phyloP scores from a whole-genome alignment of 2,797 vertebrate species.

The Schizopygopsis pylzovi region DNA sequence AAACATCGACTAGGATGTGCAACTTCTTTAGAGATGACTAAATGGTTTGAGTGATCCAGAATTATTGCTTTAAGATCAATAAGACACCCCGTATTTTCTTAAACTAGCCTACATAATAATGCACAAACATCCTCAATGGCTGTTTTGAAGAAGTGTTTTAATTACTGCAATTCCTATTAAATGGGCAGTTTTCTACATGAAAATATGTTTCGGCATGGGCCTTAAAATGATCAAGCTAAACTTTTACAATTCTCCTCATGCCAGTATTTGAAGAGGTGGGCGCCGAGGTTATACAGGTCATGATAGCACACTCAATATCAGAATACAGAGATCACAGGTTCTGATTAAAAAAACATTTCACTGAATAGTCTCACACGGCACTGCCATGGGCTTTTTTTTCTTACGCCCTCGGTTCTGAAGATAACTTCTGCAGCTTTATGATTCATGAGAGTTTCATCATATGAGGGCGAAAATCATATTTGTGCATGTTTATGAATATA shows the following conservation, averaged over 20 bases:
- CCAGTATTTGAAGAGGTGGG: slow-evolving; percentile 71
- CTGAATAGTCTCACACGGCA: not conserved
- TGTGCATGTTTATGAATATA: not conserved
- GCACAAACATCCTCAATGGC: not conserved
- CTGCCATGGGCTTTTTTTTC: slow-evolving; percentile 6
- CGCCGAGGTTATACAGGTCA: slow-evolving; percentile 77
- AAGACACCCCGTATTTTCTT: not conserved
- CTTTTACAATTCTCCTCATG: slow-evolving; percentile 69
- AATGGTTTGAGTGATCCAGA: not conserved
- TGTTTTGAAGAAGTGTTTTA: slow-evolving; percentile 6
- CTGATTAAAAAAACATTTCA: slow-evolving; percentile 70
- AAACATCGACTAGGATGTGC: not conserved
- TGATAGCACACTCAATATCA: slow-evolving; percentile 68
- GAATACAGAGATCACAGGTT: slow-evolving; percentile 75
- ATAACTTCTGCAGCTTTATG: not conserved
- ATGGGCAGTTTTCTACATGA: not conserved
- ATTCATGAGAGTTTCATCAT: slow-evolving; percentile 7
- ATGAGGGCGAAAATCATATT: not conserved
- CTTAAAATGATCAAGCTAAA: slow-evolving; percentile 55
- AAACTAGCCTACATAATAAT: not conserved
- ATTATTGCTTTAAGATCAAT: slow-evolving; percentile 9
- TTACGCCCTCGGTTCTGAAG: not conserved
- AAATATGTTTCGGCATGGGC: not conserved
- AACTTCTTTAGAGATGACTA: not conserved
- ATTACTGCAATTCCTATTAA: slow-evolving; percentile 12